phyloP scores from a whole-genome alignment of 2,888 invertebrate species.

The Mayetiola destructor region DNA sequence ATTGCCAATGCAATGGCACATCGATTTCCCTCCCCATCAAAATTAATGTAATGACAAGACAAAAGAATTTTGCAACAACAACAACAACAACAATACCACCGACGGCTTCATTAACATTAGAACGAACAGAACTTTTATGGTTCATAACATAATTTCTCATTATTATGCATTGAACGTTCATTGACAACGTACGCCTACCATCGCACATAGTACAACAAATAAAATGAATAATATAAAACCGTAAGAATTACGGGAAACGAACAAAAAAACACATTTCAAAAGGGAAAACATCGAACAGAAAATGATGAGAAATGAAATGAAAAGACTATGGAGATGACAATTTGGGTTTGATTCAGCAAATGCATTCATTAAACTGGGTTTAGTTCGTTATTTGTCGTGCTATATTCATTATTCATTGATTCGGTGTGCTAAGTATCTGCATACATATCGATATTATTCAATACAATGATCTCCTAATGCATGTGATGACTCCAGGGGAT shows the following conservation, averaged over 20 bases:
- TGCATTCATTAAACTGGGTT: conserved; percentile 6
- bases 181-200: background rate
- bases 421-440: background rate
- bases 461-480: too few relatives aligned
- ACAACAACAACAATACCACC: too few relatives aligned
- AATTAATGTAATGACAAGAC: background rate
- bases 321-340: background rate
- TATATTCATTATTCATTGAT: background rate
- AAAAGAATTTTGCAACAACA: background rate
- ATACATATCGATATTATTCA: too few relatives aligned
- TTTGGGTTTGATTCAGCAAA: background rate
- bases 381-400: background rate
- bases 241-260: too few relatives aligned
- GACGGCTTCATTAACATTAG: background rate
- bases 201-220: too few relatives aligned
- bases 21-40: too few relatives aligned
- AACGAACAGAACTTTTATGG: background rate
- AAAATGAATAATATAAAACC: too few relatives aligned
- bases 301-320: background rate
- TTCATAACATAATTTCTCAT: conserved; percentile 3
- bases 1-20: too few relatives aligned
- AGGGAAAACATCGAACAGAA: too few relatives aligned
- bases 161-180: background rate
- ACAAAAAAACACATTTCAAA: too few relatives aligned
- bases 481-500: conserved; percentile 1